Base-by-base conservation (phyloP, 2,888 invertebrate species). In the Encarsia formosa region DNA sequence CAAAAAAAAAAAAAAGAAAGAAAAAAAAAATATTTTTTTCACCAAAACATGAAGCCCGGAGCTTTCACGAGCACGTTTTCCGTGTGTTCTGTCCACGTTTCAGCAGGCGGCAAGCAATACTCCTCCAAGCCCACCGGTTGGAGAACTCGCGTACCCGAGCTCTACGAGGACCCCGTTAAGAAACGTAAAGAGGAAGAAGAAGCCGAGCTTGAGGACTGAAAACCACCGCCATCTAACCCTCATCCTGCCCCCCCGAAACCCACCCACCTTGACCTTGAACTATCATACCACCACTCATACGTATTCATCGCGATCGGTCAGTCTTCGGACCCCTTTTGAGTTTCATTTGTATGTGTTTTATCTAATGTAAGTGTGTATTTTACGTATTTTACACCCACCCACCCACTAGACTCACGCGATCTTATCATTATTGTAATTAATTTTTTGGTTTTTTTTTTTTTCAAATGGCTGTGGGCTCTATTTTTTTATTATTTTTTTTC, bases 61-160 rank as follows among this genome's bases (percentile, higher is more conserved):
- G n/a, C n/a, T n/a, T n/a, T 47, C 32, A 53, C 49, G 50, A 52
- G 47, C 49, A 50, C 43, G 40, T n/a, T n/a, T n/a, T n/a, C 42
- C 52, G 56, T 16, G n/a, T 61, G 65, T 64, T 67, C 66, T 69
- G 66, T 71, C 64, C 70, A 72, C 67, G 65, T 73, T 73, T 73
- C 73, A 73, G n/a, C n/a, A n/a, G 73, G 73, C 73, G 68, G 53
- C 52, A 56, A 67, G 59, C 48, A 19, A 41, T 32, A 35, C 53
- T 50, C 56, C 49, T 50, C 50, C 50, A 53, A 40, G 39, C 22
- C 53, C 42, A n/a, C 49, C 44, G 69, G 73, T 62, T 73, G 73
- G 73, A 70, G 73, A 65, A 67, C 69, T 61, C 72, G 71, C 64
- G 70, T 74, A 60, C 73, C 73, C 58, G 73, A 74, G 68, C 71